Base-by-base conservation (phyloP, 2,888 invertebrate genomes). In the Microctonus aethiopoides region DNA sequence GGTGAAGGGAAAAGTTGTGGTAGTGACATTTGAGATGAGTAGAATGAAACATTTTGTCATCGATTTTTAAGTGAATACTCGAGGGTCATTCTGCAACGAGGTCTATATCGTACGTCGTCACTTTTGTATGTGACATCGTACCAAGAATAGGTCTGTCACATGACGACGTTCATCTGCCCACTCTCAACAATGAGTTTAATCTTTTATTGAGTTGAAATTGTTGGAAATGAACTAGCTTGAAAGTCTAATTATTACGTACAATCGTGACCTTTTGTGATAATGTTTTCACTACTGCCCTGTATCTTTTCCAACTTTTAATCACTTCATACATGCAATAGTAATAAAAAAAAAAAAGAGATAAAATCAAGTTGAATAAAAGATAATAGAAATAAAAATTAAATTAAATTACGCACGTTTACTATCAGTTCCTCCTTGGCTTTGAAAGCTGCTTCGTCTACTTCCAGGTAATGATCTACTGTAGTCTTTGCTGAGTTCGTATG, bases 401-500 rank as follows among this genome's bases (percentile, higher is more conserved):
- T 26, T 0, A 34, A 57, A 13, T 11, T n/a, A 57, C 68, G 80
- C 72, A 86, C 86, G 83, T 81, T 86, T 86, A 69, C 84, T 85
- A 51, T 86, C 86, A 0, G 81, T 82, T 16, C 83, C 86, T 10
- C 73, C 76, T 66, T 84, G 86, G 68, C 86, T 86, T 79, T 95
- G 95, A 84, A 95, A 95, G 24, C 95, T 95, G 36, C 95, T 95
- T 65, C 95, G 90, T 68, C 95, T 89, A 13, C 95, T 95, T 9
- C 95, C 95, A 0, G 95, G 95, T 77, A 95, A 87, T 4, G 95
- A 95, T 79, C 94, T 90, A 24, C 95, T 95, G 86, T 95, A 95
- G 87, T 95, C 95, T 85, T 94, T 94, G 71, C 92, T 94, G 61
- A 95, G 89, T 84, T 95, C 93, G 87, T 95, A 95, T 10, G 93